These are phyloP conservation scores for Sardina pilchardus DNA, from an alignment of 2,113 vertebrate species.

Conservation along the genomic window DNA sequence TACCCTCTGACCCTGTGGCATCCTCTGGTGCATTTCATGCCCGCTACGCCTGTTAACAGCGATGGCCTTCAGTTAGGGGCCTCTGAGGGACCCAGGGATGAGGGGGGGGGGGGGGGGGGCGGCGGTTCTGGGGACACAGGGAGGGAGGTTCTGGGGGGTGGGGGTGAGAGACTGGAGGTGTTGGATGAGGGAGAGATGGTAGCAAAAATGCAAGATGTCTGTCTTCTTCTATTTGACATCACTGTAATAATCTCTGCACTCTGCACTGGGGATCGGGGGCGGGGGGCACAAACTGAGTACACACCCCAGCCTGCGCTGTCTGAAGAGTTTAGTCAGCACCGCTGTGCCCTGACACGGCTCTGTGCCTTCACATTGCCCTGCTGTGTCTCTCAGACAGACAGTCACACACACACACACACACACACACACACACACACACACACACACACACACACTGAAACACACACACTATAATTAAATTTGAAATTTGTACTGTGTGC, in stretches of 20 bases:
- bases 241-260: neutral
- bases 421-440: neutral
- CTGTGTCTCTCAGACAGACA: neutral
- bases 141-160: neutral
- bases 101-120: neutral
- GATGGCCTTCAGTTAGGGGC: neutral
- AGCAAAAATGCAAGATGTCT: neutral
- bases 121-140: too few relatives aligned
- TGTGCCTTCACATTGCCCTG: neutral
- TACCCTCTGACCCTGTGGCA: neutral
- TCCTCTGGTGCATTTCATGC: neutral
- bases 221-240: neutral
- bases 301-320: neutral
- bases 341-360: neutral
- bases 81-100: neutral
- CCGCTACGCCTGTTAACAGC: neutral
- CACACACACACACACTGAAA: neutral
- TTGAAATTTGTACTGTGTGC: too few relatives aligned
- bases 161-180: neutral
- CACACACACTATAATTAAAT: neutral
- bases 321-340: neutral
- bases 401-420: neutral
- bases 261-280: neutral
- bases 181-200: neutral
- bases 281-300: too few relatives aligned